phyloP scores from a whole-genome alignment of 2,888 invertebrate species.

The Graphium colonna region DNA sequence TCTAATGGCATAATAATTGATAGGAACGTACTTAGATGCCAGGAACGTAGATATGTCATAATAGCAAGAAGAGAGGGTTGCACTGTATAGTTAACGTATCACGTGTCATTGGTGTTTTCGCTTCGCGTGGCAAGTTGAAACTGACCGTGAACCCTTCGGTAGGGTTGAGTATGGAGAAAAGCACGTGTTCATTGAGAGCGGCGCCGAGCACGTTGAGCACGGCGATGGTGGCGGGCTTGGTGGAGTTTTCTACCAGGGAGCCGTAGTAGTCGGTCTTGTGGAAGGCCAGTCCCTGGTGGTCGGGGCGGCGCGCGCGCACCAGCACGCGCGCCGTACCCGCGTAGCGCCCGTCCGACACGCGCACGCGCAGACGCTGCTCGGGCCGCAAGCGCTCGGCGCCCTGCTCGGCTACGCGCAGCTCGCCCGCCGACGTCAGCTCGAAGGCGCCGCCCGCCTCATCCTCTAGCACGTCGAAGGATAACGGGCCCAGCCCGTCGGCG shows the following conservation, averaged over 20 bases:
- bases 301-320: slow-evolving; percentile 49
- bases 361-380: slow-evolving; percentile 84
- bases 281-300: slow-evolving; percentile 87
- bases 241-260: slow-evolving; percentile 91
- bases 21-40: no score
- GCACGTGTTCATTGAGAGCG: slow-evolving; percentile 91
- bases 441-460: slow-evolving; percentile 89
- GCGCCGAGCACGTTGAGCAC: slow-evolving; percentile 94
- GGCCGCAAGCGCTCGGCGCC: slow-evolving; percentile 53
- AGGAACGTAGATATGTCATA: no score
- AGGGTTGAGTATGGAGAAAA: slow-evolving; percentile 93
- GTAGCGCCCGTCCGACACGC: slow-evolving; percentile 92
- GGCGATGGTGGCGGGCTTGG: slow-evolving; percentile 88
- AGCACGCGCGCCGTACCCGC: slow-evolving; percentile 82
- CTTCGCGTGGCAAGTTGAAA: no score
- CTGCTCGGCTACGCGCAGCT: slow-evolving; percentile 52
- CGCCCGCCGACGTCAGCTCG: slow-evolving; percentile 80
- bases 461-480: slow-evolving; percentile 90
- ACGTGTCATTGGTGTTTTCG: no score
- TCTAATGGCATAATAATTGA: no score
- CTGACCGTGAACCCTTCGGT: slow-evolving; percentile 87
- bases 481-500: slow-evolving; percentile 82
- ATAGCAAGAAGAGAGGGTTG: no score
- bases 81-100: no score
- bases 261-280: slow-evolving; percentile 89